phyloP scores from a whole-genome alignment of 2,113 vertebrate genomes.

The Antidorcas marsupialis region DNA sequence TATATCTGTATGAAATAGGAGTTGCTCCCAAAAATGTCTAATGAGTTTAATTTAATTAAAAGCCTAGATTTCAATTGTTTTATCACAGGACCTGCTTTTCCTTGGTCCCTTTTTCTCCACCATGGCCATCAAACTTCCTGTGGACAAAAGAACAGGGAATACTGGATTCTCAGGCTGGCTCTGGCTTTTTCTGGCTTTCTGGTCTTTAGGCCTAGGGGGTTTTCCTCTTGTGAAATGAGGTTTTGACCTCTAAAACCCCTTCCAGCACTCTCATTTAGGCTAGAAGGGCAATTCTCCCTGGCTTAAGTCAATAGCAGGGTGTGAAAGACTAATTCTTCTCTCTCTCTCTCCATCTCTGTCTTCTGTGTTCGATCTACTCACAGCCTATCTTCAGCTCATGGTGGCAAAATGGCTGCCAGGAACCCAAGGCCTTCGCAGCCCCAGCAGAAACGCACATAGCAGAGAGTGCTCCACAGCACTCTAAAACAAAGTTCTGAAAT shows the following conservation, averaged over 20 bases:
- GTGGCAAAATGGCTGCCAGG: neutral
- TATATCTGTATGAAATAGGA: no score
- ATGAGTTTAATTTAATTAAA: no score
- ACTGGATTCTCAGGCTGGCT: neutral
- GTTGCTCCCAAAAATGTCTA: no score
- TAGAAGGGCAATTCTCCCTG: neutral
- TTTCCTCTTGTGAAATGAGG: neutral
- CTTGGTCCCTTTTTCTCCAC: neutral
- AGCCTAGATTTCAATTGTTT: no score
- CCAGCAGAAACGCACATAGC: neutral
- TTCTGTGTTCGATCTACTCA: neutral
- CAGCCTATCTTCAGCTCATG: neutral
- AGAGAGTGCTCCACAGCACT: neutral
- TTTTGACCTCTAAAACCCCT: neutral
- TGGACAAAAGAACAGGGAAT: neutral
- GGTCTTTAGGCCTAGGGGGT: neutral
- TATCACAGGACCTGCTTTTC: neutral
- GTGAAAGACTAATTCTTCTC: no score
- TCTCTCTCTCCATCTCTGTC: neutral
- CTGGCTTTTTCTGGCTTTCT: neutral
- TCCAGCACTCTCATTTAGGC: neutral
- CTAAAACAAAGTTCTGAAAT: neutral
- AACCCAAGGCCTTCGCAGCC: neutral
- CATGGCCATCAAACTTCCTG: neutral
- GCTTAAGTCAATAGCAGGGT: neutral